phyloP scores from a whole-genome alignment of 2,888 invertebrate genomes.

The Seira sanloemensis region DNA sequence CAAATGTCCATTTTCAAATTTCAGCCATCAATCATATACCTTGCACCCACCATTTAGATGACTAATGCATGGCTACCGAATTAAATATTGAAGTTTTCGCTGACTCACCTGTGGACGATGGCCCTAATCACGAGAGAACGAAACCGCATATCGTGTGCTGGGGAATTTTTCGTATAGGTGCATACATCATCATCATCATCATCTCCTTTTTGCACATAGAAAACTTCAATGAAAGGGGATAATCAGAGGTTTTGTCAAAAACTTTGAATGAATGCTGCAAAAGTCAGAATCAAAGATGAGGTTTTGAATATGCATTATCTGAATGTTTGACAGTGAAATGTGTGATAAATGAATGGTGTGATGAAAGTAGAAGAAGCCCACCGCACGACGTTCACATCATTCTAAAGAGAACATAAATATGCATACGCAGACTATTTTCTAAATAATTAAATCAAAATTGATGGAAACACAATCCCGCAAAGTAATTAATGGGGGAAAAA shows the following conservation, averaged over 20 bases:
- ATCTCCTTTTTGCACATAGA: not conserved
- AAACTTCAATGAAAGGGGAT: not conserved
- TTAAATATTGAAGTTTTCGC: not conserved
- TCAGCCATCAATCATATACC: not conserved
- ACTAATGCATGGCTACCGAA: not conserved
- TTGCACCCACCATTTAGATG: not conserved
- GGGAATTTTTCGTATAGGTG: not conserved
- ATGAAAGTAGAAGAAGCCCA: not conserved
- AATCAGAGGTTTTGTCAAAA: not conserved
- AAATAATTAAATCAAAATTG: no score
- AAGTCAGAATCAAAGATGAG: constrained; percentile 2
- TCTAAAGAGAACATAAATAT: no score
- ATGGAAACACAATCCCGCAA: not conserved
- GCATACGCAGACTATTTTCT: no score
- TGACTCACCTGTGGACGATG: not conserved
- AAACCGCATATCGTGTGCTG: not conserved
- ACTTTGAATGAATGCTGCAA: not conserved
- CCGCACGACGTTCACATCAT: no score
- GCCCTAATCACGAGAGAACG: constrained; percentile 1
- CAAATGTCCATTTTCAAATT: not conserved
- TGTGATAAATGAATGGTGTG: constrained; percentile 8
- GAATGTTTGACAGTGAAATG: constrained; percentile 10
- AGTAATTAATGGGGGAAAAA: not conserved
- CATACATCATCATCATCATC: not conserved
- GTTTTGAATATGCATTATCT: not conserved